phyloP scores from a whole-genome alignment of 2,113 vertebrate species.

The Laticauda laticaudata region DNA sequence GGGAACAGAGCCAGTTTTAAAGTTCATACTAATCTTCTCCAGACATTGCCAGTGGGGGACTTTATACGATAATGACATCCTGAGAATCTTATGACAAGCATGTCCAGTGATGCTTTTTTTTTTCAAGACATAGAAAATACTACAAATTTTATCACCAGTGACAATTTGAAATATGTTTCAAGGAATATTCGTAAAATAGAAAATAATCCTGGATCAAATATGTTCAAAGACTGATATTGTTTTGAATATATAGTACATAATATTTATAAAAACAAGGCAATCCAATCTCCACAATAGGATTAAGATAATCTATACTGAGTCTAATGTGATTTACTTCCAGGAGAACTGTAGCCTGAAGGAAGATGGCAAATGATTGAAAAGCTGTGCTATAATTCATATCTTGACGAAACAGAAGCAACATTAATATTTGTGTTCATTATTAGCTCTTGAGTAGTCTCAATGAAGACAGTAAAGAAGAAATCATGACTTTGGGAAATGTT shows the following conservation, averaged over 20 bases:
- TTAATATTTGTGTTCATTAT: slow-evolving; percentile 25
- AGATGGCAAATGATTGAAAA: slow-evolving; percentile 18
- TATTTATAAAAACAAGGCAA: slow-evolving; percentile 22
- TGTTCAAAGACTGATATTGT: slow-evolving; percentile 33
- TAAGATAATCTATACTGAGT: not conserved
- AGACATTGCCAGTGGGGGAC: slow-evolving; percentile 62
- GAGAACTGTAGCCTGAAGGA: not conserved
- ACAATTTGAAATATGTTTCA: slow-evolving; percentile 52
- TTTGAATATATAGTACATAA: slow-evolving; percentile 46
- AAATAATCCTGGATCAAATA: slow-evolving; percentile 47
- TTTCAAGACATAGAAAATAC: slow-evolving; percentile 61
- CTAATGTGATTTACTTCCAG: not conserved
- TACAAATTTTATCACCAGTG: slow-evolving; percentile 57
- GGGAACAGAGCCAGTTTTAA: slow-evolving; percentile 56
- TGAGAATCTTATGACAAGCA: slow-evolving; percentile 64
- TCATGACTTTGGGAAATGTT: not conserved
- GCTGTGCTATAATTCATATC: not conserved
- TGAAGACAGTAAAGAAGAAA: slow-evolving; percentile 23
- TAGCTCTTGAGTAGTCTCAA: not conserved
- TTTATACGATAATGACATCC: slow-evolving; percentile 64
- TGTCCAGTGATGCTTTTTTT: slow-evolving; percentile 62
- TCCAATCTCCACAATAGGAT: not conserved
- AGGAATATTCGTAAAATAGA: slow-evolving; percentile 46
- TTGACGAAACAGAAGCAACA: slow-evolving; percentile 29
- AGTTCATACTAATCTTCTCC: slow-evolving; percentile 60